Conservation (phyloP, 2,797 vertebrate genomes). For the Graptemys geographica region DNA sequence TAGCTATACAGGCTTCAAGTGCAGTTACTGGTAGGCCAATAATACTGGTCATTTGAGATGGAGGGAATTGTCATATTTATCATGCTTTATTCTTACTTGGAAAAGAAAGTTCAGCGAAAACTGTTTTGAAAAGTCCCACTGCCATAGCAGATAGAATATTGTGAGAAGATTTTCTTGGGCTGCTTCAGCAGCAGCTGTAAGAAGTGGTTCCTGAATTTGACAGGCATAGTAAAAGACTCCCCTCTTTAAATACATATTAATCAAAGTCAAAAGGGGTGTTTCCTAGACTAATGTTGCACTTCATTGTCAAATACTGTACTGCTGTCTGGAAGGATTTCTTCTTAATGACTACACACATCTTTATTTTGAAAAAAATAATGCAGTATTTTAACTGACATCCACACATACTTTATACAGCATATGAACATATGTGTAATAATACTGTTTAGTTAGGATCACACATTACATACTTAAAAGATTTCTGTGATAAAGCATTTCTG, state of each 20-base stretch:
- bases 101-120: background rate
- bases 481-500: slow-evolving; percentile 5
- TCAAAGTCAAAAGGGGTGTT: background rate
- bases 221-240: background rate
- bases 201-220: accelerated
- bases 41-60: background rate
- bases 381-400: background rate
- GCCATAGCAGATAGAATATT: background rate
- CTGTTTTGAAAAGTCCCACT: background rate
- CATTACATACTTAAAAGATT: background rate
- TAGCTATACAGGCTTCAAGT: background rate
- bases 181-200: background rate
- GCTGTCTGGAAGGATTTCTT: background rate
- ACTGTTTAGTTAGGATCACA: background rate
- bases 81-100: accelerated
- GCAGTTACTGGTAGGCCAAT: background rate
- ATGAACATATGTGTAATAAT: background rate
- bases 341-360: background rate
- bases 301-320: background rate
- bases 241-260: background rate
- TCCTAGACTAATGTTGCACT: background rate
- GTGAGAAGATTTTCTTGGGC: background rate
- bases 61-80: background rate
- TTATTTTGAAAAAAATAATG: background rate
- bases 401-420: background rate